Percentiles rank a stretch among this genome's conserved stretches.
These are phyloP conservation scores for Myotis findleyi DNA, from an alignment of 2,797 vertebrate genomes.

Conservation along the genomic window DNA sequence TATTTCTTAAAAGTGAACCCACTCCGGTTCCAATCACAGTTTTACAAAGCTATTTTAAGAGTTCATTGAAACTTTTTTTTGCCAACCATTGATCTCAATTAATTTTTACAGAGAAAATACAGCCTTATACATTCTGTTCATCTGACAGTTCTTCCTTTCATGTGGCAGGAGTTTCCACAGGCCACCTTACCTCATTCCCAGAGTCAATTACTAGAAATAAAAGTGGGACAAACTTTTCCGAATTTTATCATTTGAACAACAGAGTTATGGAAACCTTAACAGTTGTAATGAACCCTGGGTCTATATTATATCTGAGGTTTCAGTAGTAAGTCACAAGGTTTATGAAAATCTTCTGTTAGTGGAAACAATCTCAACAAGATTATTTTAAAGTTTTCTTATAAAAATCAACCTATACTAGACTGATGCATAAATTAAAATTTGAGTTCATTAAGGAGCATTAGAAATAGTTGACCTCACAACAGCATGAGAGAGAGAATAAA, in stretches of 20 bases:
- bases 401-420: neutral
- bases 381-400: neutral
- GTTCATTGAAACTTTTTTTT: conserved; percentile 6
- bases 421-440: neutral
- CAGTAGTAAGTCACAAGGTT: neutral
- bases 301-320: neutral
- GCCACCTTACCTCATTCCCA: neutral
- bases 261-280: neutral
- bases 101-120: conserved; percentile 25
- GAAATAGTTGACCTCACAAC: neutral
- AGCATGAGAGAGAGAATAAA: neutral
- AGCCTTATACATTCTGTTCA: neutral
- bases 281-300: neutral
- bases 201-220: neutral
- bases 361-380: neutral
- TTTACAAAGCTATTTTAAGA: neutral
- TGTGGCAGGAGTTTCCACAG: neutral
- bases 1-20: neutral
- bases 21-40: neutral
- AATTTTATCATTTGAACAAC: neutral
- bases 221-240: neutral
- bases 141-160: neutral
- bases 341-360: neutral
- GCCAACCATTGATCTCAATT: neutral
- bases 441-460: neutral